Percentiles rank a stretch among this genome's conserved stretches.
phyloP scores from a whole-genome alignment of 2,888 invertebrate species.

The Stomorhina lunata region DNA sequence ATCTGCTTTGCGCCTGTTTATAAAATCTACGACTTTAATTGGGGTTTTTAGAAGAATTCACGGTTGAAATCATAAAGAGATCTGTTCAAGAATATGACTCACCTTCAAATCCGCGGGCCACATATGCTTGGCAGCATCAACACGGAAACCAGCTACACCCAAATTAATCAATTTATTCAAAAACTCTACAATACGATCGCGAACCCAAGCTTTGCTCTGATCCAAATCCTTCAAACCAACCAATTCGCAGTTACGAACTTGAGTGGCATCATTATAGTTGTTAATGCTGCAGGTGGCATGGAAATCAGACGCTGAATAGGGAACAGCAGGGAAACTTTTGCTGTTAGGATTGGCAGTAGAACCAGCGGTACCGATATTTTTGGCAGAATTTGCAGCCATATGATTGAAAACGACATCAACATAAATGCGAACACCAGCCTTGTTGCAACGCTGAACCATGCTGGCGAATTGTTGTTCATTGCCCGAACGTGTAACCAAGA shows the following conservation, averaged over 20 bases:
- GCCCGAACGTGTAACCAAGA: constrained; percentile 86
- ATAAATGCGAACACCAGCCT: constrained; percentile 88
- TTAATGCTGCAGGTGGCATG: constrained; percentile 83
- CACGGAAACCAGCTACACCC: constrained; percentile 91
- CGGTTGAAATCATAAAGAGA: too few species aligned
- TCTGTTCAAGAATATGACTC: too few species aligned
- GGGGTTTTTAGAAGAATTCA: too few species aligned
- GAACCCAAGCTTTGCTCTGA: constrained; percentile 84
- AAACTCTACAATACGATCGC: constrained; percentile 81
- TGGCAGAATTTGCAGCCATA: constrained; percentile 83
- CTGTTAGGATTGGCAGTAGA: constrained; percentile 79
- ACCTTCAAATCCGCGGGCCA: constrained; percentile 87
- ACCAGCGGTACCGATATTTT: constrained; percentile 81
- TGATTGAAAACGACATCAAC: constrained; percentile 91
- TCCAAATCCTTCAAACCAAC: constrained; percentile 87
- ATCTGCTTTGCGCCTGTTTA: too few species aligned
- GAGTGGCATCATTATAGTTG: constrained; percentile 83
- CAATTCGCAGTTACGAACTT: constrained; percentile 86
- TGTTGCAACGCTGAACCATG: constrained; percentile 89
- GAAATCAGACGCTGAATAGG: constrained; percentile 85
- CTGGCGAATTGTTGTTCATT: constrained; percentile 77
- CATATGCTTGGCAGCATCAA: constrained; percentile 89
- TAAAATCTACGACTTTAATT: too few species aligned
- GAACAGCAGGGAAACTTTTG: constrained; percentile 83
- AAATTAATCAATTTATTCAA: constrained; percentile 78